phyloP scores from a whole-genome alignment of 2,113 vertebrate species.

The Nannospalax galili region DNA sequence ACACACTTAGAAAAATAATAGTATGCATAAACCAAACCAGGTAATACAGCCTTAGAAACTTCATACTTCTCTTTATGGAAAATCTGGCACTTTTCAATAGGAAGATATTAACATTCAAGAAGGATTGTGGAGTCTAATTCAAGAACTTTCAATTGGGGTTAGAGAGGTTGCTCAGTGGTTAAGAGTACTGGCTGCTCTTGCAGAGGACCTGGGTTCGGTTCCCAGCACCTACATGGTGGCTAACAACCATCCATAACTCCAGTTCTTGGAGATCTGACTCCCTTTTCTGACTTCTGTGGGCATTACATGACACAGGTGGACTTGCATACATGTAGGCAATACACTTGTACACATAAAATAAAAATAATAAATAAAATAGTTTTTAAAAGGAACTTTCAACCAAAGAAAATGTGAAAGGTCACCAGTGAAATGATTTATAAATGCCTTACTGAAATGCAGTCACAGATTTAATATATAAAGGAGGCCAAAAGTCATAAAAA shows the following conservation, averaged over 20 bases:
- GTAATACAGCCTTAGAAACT: slow-evolving; percentile 51
- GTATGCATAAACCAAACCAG: background rate
- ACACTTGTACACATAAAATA: too few species aligned
- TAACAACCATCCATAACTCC: too few species aligned
- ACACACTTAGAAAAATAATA: slow-evolving; percentile 51
- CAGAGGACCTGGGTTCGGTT: too few species aligned
- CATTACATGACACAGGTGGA: too few species aligned
- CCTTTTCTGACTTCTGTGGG: too few species aligned
- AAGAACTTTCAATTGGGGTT: too few species aligned
- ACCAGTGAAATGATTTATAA: slow-evolving; percentile 50
- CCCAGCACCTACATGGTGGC: too few species aligned
- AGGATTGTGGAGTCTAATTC: background rate
- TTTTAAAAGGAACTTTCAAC: background rate
- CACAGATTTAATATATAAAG: slow-evolving; percentile 42
- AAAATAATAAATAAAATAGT: background rate
- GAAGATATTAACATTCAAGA: background rate
- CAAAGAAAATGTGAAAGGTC: background rate
- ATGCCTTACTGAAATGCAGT: background rate
- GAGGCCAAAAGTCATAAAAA: slow-evolving; percentile 53
- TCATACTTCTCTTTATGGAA: slow-evolving; percentile 1
- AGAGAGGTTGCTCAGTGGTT: too few species aligned
- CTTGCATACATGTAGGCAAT: too few species aligned
- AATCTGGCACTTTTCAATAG: slow-evolving; percentile 11
- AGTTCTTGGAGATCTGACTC: too few species aligned
- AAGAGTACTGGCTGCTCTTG: too few species aligned